These are phyloP conservation scores for Periparus ater DNA, from an alignment of 2,797 vertebrate species.

Conservation along the genomic window DNA sequence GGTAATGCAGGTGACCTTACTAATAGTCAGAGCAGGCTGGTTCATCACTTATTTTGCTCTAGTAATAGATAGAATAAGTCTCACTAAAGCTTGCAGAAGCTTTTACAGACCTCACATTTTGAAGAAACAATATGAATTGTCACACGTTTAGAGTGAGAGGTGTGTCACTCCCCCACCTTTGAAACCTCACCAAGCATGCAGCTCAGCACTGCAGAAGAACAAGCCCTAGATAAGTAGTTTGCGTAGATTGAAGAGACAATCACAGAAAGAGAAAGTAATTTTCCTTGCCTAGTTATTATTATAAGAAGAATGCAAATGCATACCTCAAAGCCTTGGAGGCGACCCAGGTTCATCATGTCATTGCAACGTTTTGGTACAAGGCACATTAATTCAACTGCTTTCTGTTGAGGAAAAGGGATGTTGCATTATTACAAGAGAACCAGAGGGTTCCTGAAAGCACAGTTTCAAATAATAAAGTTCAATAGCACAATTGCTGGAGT, in stretches of 20 bases:
- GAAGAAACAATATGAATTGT: not conserved
- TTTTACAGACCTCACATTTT: not conserved
- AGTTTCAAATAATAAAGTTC: not conserved
- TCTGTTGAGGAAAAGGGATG: slow-evolving; percentile 77
- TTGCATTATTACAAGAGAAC: not conserved
- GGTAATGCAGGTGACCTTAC: not conserved
- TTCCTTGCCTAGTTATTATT: not conserved
- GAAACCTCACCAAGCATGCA: not conserved
- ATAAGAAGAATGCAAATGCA: not conserved
- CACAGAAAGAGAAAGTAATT: not conserved
- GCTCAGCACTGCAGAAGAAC: not conserved
- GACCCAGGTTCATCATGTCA: slow-evolving; percentile 99
- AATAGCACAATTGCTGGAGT: not conserved
- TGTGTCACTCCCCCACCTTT: not conserved
- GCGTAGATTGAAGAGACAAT: not conserved
- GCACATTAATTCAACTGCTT: slow-evolving; percentile 97
- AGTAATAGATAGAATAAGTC: not conserved
- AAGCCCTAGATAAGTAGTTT: not conserved
- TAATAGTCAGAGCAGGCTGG: not conserved
- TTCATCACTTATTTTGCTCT: not conserved
- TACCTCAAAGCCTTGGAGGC: slow-evolving; percentile 97
- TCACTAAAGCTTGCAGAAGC: not conserved
- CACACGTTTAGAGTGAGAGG: not conserved
- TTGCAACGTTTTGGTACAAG: slow-evolving; percentile 99
- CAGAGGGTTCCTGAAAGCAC: not conserved